phyloP scores from a whole-genome alignment of 2,797 vertebrate genomes.

The Enteromius radiatus region DNA sequence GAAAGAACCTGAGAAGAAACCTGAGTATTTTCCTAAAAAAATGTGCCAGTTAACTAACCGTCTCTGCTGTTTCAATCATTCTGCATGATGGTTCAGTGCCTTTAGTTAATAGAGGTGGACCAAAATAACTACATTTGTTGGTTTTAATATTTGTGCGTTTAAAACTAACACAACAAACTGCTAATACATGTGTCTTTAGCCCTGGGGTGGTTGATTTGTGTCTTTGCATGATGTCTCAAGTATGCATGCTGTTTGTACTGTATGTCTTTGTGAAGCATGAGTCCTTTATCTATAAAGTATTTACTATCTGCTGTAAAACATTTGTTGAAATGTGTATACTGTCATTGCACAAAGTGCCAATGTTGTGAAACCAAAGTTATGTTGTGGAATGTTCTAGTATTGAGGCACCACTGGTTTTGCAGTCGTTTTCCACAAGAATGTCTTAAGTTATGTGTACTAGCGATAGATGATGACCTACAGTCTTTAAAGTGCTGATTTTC shows the following conservation, averaged over 20 bases:
- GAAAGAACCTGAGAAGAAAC: conserved; percentile 13
- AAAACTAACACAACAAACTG: background rate
- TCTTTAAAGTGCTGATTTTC: conserved; percentile 24
- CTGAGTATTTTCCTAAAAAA: background rate
- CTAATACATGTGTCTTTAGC: background rate
- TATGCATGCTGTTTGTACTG: conserved; percentile 49
- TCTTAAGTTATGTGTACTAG: conserved; percentile 20
- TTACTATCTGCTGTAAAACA: conserved; percentile 43
- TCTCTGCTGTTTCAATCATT: conserved; percentile 5
- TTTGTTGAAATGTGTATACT: conserved; percentile 26
- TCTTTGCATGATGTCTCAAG: conserved; percentile 28
- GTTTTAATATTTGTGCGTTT: conserved; percentile 32
- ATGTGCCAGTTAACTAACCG: conserved; percentile 40
- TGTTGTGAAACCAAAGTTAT: conserved; percentile 52
- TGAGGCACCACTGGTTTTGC: conserved; percentile 20
- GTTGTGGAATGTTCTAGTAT: conserved; percentile 26
- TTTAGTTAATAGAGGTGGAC: conserved; percentile 39
- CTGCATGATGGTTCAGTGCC: conserved; percentile 51
- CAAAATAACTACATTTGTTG: conserved; percentile 22
- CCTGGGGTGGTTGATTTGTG: background rate
- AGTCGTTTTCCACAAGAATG: conserved; percentile 16
- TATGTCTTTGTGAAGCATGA: conserved; percentile 28
- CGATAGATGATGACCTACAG: background rate
- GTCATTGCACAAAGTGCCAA: conserved; percentile 49
- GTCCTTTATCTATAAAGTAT: conserved; percentile 39